Base-by-base conservation (phyloP, 2,888 invertebrate genomes). In the Trimorus sp. region DNA sequence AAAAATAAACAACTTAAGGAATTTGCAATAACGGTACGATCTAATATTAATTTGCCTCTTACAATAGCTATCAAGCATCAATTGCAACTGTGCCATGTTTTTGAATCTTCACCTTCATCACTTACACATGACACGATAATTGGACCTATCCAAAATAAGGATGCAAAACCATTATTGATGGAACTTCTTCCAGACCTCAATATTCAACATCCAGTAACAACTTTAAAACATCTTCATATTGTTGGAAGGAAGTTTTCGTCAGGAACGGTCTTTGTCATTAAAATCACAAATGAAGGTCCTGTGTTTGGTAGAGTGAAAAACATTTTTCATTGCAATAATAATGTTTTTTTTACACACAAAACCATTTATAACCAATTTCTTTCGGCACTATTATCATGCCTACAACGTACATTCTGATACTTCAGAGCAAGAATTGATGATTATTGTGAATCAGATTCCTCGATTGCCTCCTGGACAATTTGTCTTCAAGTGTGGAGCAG, bases 1-100 rank as follows among this genome's bases (percentile, higher is more conserved):
- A 76, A 76, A 37, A 82, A 75, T 38, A 69, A 65, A 66, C 49
- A 63, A 36, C 42, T 83, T 11, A 82, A 83, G 69, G 78, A 80
- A 58, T 56, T 56, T 58, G 77, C 75, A n/a, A 26, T 38, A 48
- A 60, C 58, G 53, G 75, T 60, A 54, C 36, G 63, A 36, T 78
- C 59, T 11, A 80, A 74, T 75, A 38, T 70, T 5, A 75, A 81
- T 60, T 49, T 74, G 16, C 74, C 78, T 0, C 51, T 77, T 7
- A 68, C 78, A 56, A 74, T 80, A 36, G 62, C 71, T 4, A 70
- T 78, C 11, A 71, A 66, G 16, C 70, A 78, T 48, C 48, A 48
- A n/a, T 48, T 48, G 38, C 48, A 48, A 48, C 11, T 48, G 4
- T 48, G 48, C 48, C 12, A 12, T 48, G 12, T 12, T 48, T 48